Evolutionary conservation across 2,888 invertebrate genomes (phyloP), one percentile per base, ranked within the genome.

Genomic region (Tromatobia lineatoria): DNA sequence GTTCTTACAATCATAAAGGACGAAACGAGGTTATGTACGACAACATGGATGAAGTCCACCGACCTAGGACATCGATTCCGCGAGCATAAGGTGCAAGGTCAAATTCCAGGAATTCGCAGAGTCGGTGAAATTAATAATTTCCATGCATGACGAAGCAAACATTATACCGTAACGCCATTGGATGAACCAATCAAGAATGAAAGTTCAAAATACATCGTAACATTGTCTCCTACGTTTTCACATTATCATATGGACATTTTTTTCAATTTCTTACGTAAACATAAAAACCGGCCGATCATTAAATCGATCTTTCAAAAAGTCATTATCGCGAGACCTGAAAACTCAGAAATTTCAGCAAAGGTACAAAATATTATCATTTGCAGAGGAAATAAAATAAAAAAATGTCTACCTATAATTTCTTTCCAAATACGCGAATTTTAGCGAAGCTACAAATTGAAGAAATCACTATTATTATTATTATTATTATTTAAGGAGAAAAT

Each of bases 1-100:
- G n/a, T n/a, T n/a, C n/a, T n/a, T n/a, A n/a, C n/a, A n/a, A n/a
- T n/a, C 15, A 20, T 64, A 20, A 64, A 74, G 74, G 34, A 50
- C 29, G 10, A 34, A 45, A 64, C 20, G 45, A 64, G 74, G 74
- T 74, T 74, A 74, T 34, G 64, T 74, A 29, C 34, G 38, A 20
- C 20, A 2, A 23, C 18, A 34, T 45, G 42, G n/a, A 25, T 6
- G 8, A 50, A 50, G 29, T 38, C 74, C 61, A 61, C 15, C 34
- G 74, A 74, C 64, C 47, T 34, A 74, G 47, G 74, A 47, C 74
- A 20, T 61, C 29, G 29, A 25, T 74, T 59, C 29, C 13, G 15
- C n/a, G 59, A 34, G 29, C 73, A 45, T 18, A 38, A 74, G 34
- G 29, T 20, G 15, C 74, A 74, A 74, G 74, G 74, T 74, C 64